phyloP scores from a whole-genome alignment of 2,113 vertebrate species.

The Pomatorhinus ruficollis region DNA sequence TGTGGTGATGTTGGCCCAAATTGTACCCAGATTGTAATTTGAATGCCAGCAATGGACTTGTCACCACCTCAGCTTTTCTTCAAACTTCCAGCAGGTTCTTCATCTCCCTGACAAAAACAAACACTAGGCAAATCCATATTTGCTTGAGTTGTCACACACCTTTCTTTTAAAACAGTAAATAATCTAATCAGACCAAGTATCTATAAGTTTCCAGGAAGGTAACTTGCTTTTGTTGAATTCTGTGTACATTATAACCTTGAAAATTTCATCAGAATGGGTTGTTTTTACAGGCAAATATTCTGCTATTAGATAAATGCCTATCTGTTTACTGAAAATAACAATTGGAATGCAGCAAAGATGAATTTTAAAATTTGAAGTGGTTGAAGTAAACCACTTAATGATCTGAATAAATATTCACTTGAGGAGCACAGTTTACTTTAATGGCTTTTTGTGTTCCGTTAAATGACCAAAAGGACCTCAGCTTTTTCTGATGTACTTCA shows the following conservation, averaged over 20 bases:
- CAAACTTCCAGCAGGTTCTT: background rate
- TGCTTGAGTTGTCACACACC: background rate
- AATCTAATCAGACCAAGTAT: background rate
- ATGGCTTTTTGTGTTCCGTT: background rate
- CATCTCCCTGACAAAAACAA: background rate
- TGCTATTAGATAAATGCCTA: background rate
- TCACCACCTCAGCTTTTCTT: background rate
- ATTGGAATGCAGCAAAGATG: background rate
- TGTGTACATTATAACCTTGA: background rate
- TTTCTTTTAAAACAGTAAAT: background rate
- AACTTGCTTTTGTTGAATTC: background rate
- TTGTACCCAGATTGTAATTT: background rate
- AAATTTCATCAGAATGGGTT: background rate
- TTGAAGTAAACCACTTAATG: background rate
- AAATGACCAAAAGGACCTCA: background rate
- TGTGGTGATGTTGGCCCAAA: background rate
- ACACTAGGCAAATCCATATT: background rate
- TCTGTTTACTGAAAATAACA: background rate
- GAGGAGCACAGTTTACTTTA: background rate
- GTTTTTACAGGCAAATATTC: background rate
- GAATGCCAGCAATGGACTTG: background rate
- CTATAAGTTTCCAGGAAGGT: background rate
- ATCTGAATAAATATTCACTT: constrained; percentile 5
- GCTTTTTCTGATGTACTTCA: background rate
- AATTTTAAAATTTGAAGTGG: background rate